These are phyloP conservation scores for Palaemon carinicauda DNA, from an alignment of 1,140 invertebrate species.

Conservation along the genomic window DNA sequence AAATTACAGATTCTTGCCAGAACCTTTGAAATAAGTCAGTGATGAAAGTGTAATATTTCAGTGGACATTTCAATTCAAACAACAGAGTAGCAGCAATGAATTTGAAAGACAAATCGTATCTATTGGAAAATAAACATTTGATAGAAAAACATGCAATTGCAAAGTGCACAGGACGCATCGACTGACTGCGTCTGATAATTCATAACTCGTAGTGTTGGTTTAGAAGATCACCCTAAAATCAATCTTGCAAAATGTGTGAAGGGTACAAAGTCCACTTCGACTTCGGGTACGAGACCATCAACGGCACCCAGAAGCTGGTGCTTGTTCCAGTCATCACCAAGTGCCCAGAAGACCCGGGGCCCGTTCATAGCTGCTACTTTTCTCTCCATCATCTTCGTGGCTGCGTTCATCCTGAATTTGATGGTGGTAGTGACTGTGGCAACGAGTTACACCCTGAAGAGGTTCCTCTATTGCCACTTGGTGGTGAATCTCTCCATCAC, in stretches of 20 bases:
- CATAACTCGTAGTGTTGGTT: neutral
- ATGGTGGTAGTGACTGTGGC: slow-evolving; percentile 56
- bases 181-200: neutral
- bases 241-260: slow-evolving; percentile 7
- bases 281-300: neutral
- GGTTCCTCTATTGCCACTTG: slow-evolving; percentile 43
- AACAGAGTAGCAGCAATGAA: too few species aligned
- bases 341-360: slow-evolving; percentile 39
- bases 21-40: too few species aligned
- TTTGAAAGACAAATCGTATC: too few species aligned
- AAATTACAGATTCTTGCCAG: too few species aligned
- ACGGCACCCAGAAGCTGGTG: neutral
- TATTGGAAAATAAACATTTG: too few species aligned
- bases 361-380: slow-evolving; percentile 53
- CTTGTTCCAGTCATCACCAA: slow-evolving; percentile 13
- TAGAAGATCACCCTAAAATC: neutral
- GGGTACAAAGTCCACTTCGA: slow-evolving; percentile 13
- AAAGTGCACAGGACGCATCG: neutral
- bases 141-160: too few species aligned
- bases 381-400: slow-evolving; percentile 47
- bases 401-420: slow-evolving; percentile 42
- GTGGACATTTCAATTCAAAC: too few species aligned
- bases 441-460: slow-evolving; percentile 54
- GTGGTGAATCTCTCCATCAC: slow-evolving; percentile 49
- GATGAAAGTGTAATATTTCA: too few species aligned